These are phyloP conservation scores for Falco berigora DNA, from an alignment of 2,797 vertebrate species.

Conservation along the genomic window DNA sequence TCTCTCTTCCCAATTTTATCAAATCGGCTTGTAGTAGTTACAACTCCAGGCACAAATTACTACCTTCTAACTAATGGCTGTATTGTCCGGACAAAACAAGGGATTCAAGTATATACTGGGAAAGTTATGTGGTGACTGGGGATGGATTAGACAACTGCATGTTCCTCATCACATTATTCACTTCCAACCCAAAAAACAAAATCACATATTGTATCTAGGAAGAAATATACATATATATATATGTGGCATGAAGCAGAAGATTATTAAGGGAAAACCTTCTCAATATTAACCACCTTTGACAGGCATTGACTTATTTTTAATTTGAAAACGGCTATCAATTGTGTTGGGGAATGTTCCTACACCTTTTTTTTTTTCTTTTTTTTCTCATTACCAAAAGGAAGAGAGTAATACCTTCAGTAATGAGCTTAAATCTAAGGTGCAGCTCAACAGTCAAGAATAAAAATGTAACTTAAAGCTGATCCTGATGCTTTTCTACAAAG, in stretches of 20 bases:
- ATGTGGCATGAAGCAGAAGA: not conserved
- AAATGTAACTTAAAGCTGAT: not conserved
- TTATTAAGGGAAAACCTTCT: not conserved
- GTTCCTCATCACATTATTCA: not conserved
- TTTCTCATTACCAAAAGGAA: not conserved
- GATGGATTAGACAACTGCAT: not conserved
- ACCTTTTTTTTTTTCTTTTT: rapidly evolving
- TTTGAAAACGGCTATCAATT: not conserved
- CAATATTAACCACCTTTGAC: not conserved
- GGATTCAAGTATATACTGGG: not conserved
- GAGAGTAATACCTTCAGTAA: not conserved
- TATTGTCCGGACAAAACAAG: not conserved
- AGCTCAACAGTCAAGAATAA: not conserved
- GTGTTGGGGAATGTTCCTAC: not conserved
- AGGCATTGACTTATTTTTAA: not conserved
- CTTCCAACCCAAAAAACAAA: not conserved
- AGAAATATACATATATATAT: not conserved
- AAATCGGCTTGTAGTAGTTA: not conserved
- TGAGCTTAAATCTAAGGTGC: not conserved
- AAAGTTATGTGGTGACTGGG: not conserved
- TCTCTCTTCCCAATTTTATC: not conserved
- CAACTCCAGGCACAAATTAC: not conserved
- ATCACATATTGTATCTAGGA: not conserved
- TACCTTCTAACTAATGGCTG: not conserved
- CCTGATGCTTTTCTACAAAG: not conserved